A percentile compares a stretch with the other conserved stretches of the same genome.
Evolutionary conservation across 2,113 vertebrate genomes (phyloP).

Genomic region (Eulemur rufifrons): DNA sequence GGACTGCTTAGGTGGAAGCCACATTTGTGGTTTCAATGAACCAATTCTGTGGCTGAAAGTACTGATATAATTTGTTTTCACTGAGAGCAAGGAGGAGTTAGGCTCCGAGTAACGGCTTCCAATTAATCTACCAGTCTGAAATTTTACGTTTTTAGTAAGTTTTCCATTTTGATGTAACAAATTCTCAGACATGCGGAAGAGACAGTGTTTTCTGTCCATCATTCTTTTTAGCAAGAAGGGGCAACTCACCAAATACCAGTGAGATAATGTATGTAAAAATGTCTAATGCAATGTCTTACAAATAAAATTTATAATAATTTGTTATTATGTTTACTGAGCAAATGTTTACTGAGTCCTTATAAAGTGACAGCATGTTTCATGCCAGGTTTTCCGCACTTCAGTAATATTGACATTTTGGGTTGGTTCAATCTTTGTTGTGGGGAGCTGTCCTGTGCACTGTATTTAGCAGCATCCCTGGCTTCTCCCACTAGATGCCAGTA

Average conservation of each 20-base stretch:
- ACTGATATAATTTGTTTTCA: not conserved
- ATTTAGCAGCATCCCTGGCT: not conserved
- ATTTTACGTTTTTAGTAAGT: slow-evolving; percentile 5
- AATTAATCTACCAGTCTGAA: not conserved
- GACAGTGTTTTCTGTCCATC: not conserved
- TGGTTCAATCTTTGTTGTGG: not conserved
- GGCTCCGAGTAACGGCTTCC: slow-evolving; percentile 6
- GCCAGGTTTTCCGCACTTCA: not conserved
- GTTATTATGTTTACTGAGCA: not conserved
- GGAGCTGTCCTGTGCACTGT: not conserved
- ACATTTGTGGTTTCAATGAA: slow-evolving; percentile 59
- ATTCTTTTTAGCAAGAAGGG: not conserved
- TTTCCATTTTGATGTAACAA: slow-evolving; percentile 24
- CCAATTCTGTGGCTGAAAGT: slow-evolving; percentile 48
- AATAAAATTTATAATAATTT: not conserved
- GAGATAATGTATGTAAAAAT: not conserved
- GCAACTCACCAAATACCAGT: not conserved
- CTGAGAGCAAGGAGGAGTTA: not conserved
- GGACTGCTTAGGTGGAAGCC: slow-evolving; percentile 32
- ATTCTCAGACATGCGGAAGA: not conserved
- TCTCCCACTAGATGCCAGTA: not conserved
- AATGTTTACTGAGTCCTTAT: not conserved
- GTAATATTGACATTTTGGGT: not conserved
- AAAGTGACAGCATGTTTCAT: not conserved
- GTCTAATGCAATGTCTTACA: not conserved